These are phyloP conservation scores for Drosophila nigrodunni DNA, from an alignment of 1,140 invertebrate genomes.

Conservation along the genomic window DNA sequence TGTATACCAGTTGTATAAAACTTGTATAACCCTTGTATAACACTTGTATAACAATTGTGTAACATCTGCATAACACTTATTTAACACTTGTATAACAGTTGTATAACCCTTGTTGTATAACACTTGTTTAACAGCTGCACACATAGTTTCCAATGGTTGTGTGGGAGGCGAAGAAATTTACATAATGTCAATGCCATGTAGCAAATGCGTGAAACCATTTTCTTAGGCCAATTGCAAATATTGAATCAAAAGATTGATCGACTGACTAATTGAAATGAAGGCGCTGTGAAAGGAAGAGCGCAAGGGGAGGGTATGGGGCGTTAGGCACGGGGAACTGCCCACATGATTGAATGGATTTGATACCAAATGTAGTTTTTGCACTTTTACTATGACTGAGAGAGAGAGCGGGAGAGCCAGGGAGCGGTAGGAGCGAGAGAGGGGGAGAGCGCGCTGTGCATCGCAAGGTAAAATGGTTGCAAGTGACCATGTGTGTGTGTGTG, in stretches of 20 bases:
- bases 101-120: conserved; percentile 1
- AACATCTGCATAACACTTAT: conserved; percentile 12
- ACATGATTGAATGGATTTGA: conserved; percentile 2
- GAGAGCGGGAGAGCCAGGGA: conserved; percentile 9
- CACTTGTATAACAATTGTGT: neutral
- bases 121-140: conserved; percentile 5
- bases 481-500: conserved; percentile 15
- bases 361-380: conserved; percentile 19
- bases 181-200: conserved; percentile 25
- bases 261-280: conserved; percentile 14
- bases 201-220: neutral
- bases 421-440: neutral
- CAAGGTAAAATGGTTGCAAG: conserved; percentile 4
- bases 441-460: conserved; percentile 4
- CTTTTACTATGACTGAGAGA: conserved; percentile 11
- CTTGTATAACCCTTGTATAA: conserved; percentile 4
- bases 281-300: neutral
- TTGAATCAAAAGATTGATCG: conserved; percentile 12
- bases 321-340: neutral
- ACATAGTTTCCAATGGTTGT: neutral
- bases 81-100: conserved; percentile 15
- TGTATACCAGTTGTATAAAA: conserved; percentile 15
- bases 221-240: conserved; percentile 6
- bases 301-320: neutral
- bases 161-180: neutral